phyloP scores from a whole-genome alignment of 2,888 invertebrate species.

The Philaethria dido region DNA sequence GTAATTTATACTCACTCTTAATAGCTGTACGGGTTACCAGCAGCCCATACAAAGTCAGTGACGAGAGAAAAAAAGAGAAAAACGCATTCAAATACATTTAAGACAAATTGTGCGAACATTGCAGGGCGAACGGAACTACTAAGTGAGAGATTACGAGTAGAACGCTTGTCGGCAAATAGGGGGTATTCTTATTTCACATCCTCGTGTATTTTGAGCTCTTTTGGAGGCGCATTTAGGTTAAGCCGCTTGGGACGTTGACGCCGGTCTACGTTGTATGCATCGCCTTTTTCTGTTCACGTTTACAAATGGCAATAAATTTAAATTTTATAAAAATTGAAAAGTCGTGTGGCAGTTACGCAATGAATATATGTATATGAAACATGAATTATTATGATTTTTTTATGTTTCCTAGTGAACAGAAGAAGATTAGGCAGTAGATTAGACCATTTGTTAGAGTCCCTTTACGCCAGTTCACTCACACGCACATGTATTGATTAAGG shows the following conservation, averaged over 20 bases:
- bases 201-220: constrained; percentile 78
- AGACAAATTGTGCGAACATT: constrained; percentile 84
- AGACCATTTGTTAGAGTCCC: constrained; percentile 53
- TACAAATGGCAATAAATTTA: constrained; percentile 55
- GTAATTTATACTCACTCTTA: constrained; percentile 88
- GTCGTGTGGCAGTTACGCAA: not conserved
- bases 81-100: constrained; percentile 85
- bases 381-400: not conserved
- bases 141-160: constrained; percentile 84
- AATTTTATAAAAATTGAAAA: constrained; percentile 55
- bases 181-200: constrained; percentile 75
- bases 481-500: constrained; percentile 87
- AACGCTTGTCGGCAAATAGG: constrained; percentile 79
- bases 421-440: constrained; percentile 62
- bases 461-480: constrained; percentile 83
- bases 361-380: not conserved
- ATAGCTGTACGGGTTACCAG: constrained; percentile 87
- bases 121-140: constrained; percentile 84
- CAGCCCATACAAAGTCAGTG: constrained; percentile 88
- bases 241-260: constrained; percentile 71
- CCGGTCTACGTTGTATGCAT: constrained; percentile 67
- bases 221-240: constrained; percentile 74
- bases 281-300: constrained; percentile 72
- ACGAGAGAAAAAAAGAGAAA: constrained; percentile 85
- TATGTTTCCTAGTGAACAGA: constrained; percentile 49